A percentile compares a stretch with the other conserved stretches of the same genome.
Conservation (phyloP, 2,113 vertebrate genomes). For the Forbesichthys papilliferus region DNA sequence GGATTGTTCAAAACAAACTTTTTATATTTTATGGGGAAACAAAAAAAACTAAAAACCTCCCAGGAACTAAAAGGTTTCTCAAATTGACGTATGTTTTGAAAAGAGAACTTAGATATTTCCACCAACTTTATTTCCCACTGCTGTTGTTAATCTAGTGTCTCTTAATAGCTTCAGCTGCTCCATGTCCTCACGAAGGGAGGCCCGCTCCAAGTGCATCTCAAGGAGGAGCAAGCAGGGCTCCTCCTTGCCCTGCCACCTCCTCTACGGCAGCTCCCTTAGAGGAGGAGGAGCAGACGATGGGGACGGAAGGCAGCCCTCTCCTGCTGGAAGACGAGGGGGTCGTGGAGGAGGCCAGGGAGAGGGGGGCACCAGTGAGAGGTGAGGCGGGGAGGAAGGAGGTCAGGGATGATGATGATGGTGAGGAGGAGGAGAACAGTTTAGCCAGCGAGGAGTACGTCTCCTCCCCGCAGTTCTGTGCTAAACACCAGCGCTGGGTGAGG, state of each 20-base stretch:
- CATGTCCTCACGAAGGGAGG: not conserved
- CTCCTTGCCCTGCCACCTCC: not conserved
- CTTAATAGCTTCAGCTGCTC: conserved; percentile 38
- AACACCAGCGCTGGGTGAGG: conserved; percentile 69
- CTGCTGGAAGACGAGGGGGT: conserved; percentile 1
- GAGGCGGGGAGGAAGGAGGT: not conserved
- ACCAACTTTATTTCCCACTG: not conserved
- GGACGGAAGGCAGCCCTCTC: not conserved
- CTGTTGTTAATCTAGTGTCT: not conserved
- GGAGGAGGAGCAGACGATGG: not conserved
- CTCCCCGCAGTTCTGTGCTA: conserved; percentile 69
- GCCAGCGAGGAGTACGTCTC: not conserved
- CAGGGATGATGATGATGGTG: not conserved
- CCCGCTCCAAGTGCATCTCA: not conserved
- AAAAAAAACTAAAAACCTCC: no score
- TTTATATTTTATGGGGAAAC: no score
- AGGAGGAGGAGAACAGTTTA: not conserved
- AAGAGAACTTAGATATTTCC: no score
- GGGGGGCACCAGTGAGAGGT: not conserved
- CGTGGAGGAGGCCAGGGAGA: not conserved
- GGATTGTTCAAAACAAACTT: no score
- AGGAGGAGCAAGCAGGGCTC: not conserved
- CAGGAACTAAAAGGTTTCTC: no score
- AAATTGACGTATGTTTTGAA: no score
- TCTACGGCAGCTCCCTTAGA: not conserved